Evolutionary conservation across 2,113 vertebrate species (phyloP).

Genomic region (Strix aluco): DNA sequence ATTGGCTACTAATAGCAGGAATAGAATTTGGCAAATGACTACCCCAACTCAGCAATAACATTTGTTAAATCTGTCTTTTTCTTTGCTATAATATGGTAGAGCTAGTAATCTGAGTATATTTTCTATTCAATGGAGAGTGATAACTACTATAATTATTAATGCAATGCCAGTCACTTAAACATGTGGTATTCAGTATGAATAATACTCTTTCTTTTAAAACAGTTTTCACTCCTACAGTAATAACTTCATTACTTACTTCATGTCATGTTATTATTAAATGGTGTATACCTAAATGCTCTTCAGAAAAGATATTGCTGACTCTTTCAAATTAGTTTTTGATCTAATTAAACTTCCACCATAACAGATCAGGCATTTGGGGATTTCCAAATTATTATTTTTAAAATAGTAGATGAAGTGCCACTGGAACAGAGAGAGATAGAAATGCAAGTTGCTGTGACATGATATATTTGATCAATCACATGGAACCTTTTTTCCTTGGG

Average conservation of each 20-base stretch:
- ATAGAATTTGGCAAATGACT: conserved; percentile 7
- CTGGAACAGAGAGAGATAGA: not conserved
- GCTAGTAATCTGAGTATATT: conserved; percentile 39
- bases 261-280: conserved; percentile 59
- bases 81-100: conserved; percentile 2
- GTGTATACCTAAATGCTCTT: conserved; percentile 54
- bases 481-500: not conserved
- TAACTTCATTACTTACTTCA: conserved; percentile 56
- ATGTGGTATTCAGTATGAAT: conserved; percentile 28
- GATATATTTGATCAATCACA: not conserved
- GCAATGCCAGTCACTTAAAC: conserved; percentile 48
- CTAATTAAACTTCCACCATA: conserved; percentile 61
- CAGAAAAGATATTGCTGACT: conserved; percentile 57
- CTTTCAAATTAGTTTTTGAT: conserved; percentile 60
- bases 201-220: conserved; percentile 49
- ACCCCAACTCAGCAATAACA: not conserved
- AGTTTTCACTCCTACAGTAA: conserved; percentile 45
- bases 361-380: conserved; percentile 10
- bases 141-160: conserved; percentile 66
- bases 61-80: conserved; percentile 4
- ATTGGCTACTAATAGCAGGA: not conserved
- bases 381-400: not conserved
- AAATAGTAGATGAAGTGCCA: not conserved
- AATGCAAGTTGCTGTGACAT: not conserved
- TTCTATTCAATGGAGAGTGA: conserved; percentile 36